Evolutionary conservation across 2,888 invertebrate genomes (phyloP).

Genomic region (Plebejus melissa): DNA sequence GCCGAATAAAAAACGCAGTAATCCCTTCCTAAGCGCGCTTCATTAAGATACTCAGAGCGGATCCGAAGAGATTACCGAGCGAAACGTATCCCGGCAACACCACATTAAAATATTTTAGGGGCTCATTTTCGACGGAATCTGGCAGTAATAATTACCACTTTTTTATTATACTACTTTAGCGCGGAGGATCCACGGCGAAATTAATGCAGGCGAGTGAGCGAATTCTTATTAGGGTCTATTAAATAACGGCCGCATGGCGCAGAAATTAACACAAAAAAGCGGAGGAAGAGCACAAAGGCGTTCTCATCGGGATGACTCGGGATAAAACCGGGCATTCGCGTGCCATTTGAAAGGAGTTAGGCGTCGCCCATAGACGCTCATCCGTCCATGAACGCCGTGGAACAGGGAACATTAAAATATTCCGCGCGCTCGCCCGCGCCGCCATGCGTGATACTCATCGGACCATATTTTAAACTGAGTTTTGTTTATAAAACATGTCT

Average conservation of each 20-base stretch:
- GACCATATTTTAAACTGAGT: conserved; percentile 61
- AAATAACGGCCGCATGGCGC: conserved; percentile 41
- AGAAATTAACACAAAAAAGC: conserved; percentile 43
- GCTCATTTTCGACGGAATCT: conserved; percentile 52
- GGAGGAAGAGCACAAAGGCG: conserved; percentile 43
- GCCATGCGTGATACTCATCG: conserved; percentile 56
- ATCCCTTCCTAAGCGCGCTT: conserved; percentile 62
- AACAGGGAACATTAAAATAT: conserved; percentile 63
- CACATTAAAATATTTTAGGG: conserved; percentile 59
- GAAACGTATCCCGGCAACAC: conserved; percentile 62
- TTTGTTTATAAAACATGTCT: conserved; percentile 59
- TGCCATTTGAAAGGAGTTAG: conserved; percentile 57
- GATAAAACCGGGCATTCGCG: conserved; percentile 50
- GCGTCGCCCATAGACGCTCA: conserved; percentile 49
- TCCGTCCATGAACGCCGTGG: conserved; percentile 50
- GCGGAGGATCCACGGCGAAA: conserved; percentile 7
- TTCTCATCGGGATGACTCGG: conserved; percentile 43
- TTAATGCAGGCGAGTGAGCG: conserved; percentile 43
- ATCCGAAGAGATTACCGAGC: conserved; percentile 64
- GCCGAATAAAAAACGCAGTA: conserved; percentile 64
- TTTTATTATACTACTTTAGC: conserved; percentile 51
- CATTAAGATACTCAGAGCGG: conserved; percentile 66
- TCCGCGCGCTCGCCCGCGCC: conserved; percentile 57
- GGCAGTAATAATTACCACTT: conserved; percentile 61
- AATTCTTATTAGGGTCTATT: conserved; percentile 55